Evolutionary conservation across 2,888 invertebrate genomes (phyloP).

Genomic region (Exephanes ischioxanthus): DNA sequence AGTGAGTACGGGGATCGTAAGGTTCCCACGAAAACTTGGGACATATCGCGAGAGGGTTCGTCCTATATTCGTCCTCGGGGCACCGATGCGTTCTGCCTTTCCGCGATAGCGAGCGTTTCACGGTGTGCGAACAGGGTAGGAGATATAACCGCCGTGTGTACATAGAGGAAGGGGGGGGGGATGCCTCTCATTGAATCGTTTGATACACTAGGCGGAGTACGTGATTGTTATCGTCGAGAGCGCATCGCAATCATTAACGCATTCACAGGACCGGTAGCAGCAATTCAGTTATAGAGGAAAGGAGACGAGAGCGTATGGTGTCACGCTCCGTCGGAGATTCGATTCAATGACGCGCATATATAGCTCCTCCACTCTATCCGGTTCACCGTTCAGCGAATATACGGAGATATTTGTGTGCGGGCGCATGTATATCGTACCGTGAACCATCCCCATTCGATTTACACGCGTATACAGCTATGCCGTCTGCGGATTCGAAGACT

Average conservation of each 20-base stretch:
- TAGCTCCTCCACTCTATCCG: constrained; percentile 22
- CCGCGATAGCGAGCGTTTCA: neutral
- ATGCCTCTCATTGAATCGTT: neutral
- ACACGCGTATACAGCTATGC: neutral
- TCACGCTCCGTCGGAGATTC: constrained; percentile 51
- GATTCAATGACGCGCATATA: constrained; percentile 55
- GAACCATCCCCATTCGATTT: neutral
- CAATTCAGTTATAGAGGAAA: constrained; percentile 52
- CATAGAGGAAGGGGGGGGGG: neutral
- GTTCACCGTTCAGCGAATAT: constrained; percentile 31
- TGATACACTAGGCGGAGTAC: constrained; percentile 4
- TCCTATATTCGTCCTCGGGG: neutral
- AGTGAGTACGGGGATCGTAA: constrained; percentile 40
- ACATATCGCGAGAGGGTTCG: constrained; percentile 18
- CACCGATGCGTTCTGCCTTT: constrained; percentile 5
- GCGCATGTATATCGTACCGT: neutral
- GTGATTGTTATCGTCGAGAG: constrained; percentile 46
- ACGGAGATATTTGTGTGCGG: neutral
- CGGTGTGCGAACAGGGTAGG: neutral
- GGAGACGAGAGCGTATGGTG: constrained; percentile 36
- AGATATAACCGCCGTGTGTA: neutral
- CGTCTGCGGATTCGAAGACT: neutral
- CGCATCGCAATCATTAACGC: constrained; percentile 43
- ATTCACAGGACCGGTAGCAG: constrained; percentile 46
- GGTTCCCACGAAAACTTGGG: constrained; percentile 43